Base-by-base conservation (phyloP, 2,888 invertebrate species). In the Drosophila yooni region DNA sequence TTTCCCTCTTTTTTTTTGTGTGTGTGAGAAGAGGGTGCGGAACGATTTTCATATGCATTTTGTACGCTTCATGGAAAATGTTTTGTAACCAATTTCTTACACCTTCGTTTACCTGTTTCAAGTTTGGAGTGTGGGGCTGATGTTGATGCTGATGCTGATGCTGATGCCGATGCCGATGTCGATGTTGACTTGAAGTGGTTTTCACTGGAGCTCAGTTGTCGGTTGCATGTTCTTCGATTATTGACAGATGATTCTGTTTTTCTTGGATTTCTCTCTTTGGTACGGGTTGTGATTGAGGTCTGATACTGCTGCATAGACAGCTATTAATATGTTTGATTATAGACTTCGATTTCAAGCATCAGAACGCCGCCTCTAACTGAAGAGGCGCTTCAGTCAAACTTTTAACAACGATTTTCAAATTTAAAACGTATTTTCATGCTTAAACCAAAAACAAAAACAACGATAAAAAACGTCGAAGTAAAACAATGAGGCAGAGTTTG, bases 291-390 rank as follows among this genome's bases (percentile, higher is more conserved):
- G 90, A 88, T 90, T 90, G 83, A 74, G 87, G 83, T 87, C 66
- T 61, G 76, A 79, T 76, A 66, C 65, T 62, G 70, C 50, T 60
- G 74, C 61, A 66, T 70, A 72, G 84, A 76, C 74, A 75, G 90
- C 83, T 80, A 87, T 90, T 87, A 90, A 87, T 90, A 82, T 88
- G 80, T 88, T 88, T 88, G 90, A 88, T 87, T 90, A 83, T 78
- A 75, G 70, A 78, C 82, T 71, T 82, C 74, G 76, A 80, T 84
- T 84, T 84, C 72, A 74, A 70, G 67, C 46, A 25, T 68, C 75
- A 69, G 60, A 58, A 66, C 54, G 38, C 77, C 60, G 33, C 21
- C 11, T 38, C n/a, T 36, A 53, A 10, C 11, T 25, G 34, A 43
- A 59, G 54, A 29, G 58, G 46, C 43, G 81, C 81, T 36, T 46